Base-by-base conservation (phyloP, 2,888 invertebrate genomes). In the Drosophila nigritarsus region DNA sequence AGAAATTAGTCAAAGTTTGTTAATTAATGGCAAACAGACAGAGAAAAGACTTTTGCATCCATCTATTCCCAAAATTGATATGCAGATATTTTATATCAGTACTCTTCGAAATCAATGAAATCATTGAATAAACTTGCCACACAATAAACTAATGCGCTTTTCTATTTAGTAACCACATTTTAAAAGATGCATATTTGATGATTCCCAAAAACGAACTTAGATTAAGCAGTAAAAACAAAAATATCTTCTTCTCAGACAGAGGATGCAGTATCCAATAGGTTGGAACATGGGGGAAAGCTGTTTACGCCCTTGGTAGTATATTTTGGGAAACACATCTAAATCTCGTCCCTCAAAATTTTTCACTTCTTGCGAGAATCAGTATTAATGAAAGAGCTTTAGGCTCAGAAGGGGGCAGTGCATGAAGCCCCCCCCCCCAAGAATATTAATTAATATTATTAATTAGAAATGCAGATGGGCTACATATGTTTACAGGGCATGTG, bases 401-500 rank as follows among this genome's bases (percentile, higher is more conserved):
- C 40, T 4, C n/a, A 4, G n/a, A 9, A n/a, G n/a, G 1, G 9
- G n/a, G 3, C 42, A 42, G 6, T 13, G 6, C 42, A 42, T 40
- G 9, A 40, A 20, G 6, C 1, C 13, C 13, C 27, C 1, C 13
- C 13, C 27, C 27, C 27, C 27, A 27, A 27, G 30, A 30, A 30
- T 30, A 30, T 9, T 9, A 9, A 30, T 30, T 30, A 30, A 30
- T 9, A 30, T 3, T 20, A 20, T 45, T 3, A 7, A 1, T 13
- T 7, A 15, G 13, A 7, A 24, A 15, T 45, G 15, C 20, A 1
- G 13, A 45, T 15, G 13, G 13, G 15, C 2, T 45, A 42, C n/a
- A 27, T 27, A 27, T 9, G 13, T 20, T 50, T 30, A n/a, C 65
- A 65, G 66, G 65, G 53, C 45, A 65, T 42, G 18, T 36, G 13